A percentile compares a stretch with the other conserved stretches of the same genome.
phyloP scores from a whole-genome alignment of 2,113 vertebrate genomes.

The Cheirogaleus medius region DNA sequence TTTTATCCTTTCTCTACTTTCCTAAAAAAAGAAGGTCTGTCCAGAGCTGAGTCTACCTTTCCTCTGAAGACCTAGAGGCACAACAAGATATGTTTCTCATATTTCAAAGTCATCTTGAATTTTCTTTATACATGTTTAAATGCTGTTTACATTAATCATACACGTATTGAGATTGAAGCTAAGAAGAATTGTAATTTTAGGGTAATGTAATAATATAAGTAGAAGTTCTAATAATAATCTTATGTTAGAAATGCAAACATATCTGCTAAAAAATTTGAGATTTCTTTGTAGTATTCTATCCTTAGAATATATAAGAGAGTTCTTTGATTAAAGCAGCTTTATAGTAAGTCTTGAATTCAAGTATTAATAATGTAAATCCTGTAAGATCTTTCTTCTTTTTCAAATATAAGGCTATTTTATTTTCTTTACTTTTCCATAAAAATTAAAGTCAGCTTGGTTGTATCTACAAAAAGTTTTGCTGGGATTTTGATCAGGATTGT shows the following conservation, averaged over 20 bases:
- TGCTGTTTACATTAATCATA: neutral
- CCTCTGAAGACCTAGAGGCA: neutral
- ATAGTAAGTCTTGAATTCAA: neutral
- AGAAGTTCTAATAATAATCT: neutral
- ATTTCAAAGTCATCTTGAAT: neutral
- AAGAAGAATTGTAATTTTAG: neutral
- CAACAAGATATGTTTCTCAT: neutral
- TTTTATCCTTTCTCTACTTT: neutral
- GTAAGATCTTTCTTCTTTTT: neutral
- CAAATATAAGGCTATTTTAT: neutral
- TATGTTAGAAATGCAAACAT: neutral
- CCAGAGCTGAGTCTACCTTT: neutral
- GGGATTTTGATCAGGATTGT: neutral
- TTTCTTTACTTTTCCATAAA: neutral
- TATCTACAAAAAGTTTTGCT: neutral
- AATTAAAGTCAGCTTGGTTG: neutral
- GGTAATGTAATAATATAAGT: neutral
- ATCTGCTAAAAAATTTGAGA: neutral
- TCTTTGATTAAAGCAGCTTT: neutral
- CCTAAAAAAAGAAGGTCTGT: neutral
- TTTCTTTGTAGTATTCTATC: neutral
- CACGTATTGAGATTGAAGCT: neutral
- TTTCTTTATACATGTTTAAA: neutral
- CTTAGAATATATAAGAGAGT: neutral
- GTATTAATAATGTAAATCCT: neutral